Evolutionary conservation across 2,888 invertebrate species (phyloP).

Genomic region (Spilosoma lubricipeda): DNA sequence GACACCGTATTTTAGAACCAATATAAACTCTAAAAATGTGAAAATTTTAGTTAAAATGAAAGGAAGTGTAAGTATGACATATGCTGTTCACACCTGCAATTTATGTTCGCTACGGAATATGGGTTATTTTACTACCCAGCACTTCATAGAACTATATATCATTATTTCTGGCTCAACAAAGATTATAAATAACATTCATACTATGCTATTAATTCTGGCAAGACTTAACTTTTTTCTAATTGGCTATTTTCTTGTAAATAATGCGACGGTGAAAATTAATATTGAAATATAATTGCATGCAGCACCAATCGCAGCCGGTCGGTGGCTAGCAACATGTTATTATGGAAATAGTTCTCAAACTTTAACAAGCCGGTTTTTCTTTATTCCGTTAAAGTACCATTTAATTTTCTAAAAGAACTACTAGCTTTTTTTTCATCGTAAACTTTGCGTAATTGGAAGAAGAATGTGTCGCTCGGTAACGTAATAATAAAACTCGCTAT

Average conservation of each 20-base stretch:
- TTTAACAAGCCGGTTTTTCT: conserved; percentile 69
- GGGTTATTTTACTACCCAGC: conserved; percentile 32
- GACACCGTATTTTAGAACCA: not conserved
- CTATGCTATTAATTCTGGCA: conserved; percentile 19
- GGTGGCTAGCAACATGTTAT: conserved; percentile 67
- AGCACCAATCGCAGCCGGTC: conserved; percentile 50
- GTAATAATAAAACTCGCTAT: not conserved
- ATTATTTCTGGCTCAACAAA: conserved; percentile 17
- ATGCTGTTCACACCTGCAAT: conserved; percentile 54
- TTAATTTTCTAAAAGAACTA: conserved; percentile 60
- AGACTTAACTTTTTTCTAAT: conserved; percentile 44
- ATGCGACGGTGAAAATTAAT: conserved; percentile 63
- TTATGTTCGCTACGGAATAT: conserved; percentile 49
- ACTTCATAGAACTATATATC: not conserved
- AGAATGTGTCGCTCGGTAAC: not conserved
- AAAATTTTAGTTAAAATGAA: conserved; percentile 40
- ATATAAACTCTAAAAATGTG: conserved; percentile 26
- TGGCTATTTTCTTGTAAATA: conserved; percentile 55
- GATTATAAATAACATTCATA: conserved; percentile 26
- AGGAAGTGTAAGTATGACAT: conserved; percentile 42
- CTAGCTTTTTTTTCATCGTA: not conserved
- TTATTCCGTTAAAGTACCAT: conserved; percentile 69
- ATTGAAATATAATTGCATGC: conserved; percentile 78
- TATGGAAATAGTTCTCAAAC: conserved; percentile 77
- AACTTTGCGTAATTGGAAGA: not conserved